Percentiles rank a stretch among this genome's conserved stretches.
Evolutionary conservation across 1,140 invertebrate genomes (phyloP).

Genomic region (Bombus huntii): DNA sequence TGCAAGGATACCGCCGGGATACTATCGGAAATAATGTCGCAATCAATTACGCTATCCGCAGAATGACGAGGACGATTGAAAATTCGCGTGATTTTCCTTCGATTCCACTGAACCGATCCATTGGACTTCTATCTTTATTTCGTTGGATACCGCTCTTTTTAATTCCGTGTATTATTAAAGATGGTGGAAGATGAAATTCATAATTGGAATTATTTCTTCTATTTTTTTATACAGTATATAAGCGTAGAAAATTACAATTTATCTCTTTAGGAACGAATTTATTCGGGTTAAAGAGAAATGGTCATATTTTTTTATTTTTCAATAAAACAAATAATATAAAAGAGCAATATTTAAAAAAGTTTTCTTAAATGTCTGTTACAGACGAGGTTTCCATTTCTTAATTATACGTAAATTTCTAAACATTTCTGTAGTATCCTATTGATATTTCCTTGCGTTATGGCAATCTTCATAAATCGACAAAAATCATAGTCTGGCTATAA

Average conservation of each 20-base stretch:
- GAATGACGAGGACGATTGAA: background rate
- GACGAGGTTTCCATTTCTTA: too few species aligned
- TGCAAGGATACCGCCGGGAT: background rate
- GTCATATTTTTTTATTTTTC: background rate
- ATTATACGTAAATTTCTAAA: background rate
- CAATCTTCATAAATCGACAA: background rate
- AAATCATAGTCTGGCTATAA: background rate
- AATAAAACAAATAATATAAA: background rate
- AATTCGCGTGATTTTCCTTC: background rate
- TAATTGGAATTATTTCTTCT: background rate
- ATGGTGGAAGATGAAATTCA: too few species aligned
- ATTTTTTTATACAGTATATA: background rate
- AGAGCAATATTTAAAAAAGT: background rate
- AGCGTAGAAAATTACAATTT: background rate
- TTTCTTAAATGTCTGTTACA: background rate
- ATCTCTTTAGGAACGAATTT: background rate
- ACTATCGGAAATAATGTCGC: background rate
- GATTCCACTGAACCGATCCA: background rate
- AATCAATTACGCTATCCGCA: slow-evolving; percentile 15
- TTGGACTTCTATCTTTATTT: background rate
- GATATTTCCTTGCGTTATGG: background rate
- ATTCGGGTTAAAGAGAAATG: background rate
- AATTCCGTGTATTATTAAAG: background rate
- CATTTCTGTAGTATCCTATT: too few species aligned
- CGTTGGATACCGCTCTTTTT: background rate